Evolutionary conservation across 1,140 invertebrate species (phyloP).

Genomic region (Aradophagus sp.): DNA sequence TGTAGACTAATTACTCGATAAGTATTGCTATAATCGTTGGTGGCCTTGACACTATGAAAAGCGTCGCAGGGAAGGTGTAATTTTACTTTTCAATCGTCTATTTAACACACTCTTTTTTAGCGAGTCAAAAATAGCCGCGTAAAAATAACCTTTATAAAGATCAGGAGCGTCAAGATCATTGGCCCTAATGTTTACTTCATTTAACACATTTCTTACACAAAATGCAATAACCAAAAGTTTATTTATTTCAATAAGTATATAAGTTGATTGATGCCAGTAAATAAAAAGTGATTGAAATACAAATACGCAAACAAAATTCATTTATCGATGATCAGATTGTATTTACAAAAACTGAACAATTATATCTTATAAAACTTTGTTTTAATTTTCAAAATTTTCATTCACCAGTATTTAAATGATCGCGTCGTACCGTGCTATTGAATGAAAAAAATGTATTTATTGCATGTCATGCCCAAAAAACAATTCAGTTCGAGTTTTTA

Average conservation of each 20-base stretch:
- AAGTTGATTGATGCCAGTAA: no score
- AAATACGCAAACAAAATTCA: no score
- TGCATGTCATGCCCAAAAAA: background rate
- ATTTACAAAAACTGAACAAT: no score
- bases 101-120: constrained; percentile 28
- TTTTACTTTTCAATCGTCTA: constrained; percentile 36
- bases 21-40: background rate
- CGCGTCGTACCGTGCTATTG: background rate
- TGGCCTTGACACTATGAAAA: constrained; percentile 40
- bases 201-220: no score
- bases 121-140: constrained; percentile 21
- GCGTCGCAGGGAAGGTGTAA: constrained; percentile 12
- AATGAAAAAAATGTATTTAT: background rate
- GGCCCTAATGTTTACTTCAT: constrained; percentile 32
- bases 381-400: no score
- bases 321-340: no score
- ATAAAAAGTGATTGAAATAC: no score
- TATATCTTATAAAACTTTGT: no score
- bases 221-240: no score
- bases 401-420: no score
- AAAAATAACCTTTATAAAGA: constrained; percentile 34
- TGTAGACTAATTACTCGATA: background rate
- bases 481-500: constrained; percentile 2
- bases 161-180: constrained; percentile 35
- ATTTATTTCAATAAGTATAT: no score